These are phyloP conservation scores for Asarcornis scutulata DNA, from an alignment of 2,113 vertebrate genomes.

Conservation along the genomic window DNA sequence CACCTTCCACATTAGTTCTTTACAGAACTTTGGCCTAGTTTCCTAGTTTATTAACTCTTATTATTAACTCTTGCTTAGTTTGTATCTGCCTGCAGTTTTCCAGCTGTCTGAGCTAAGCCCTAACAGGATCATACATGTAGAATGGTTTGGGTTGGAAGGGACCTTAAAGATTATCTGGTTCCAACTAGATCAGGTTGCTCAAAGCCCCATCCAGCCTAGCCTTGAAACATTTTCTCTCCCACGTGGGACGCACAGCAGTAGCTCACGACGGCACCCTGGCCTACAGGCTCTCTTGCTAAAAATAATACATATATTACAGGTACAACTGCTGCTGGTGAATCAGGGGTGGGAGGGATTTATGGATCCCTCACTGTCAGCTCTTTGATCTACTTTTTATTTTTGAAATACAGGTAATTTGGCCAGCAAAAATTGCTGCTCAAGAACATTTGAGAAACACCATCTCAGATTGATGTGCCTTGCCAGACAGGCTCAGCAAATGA, in stretches of 20 bases:
- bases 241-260: not conserved
- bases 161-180: too few species aligned
- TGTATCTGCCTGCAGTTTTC: not conserved
- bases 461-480: accelerated
- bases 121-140: too few species aligned
- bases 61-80: not conserved
- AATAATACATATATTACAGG: not conserved
- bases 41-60: not conserved
- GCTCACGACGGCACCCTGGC: not conserved
- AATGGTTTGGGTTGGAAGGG: too few species aligned
- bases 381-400: not conserved
- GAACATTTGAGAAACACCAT: not conserved
- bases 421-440: not conserved
- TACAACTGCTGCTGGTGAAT: not conserved
- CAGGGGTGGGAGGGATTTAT: not conserved
- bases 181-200: too few species aligned
- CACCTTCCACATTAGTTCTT: not conserved
- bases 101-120: not conserved
- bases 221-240: not conserved
- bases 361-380: not conserved
- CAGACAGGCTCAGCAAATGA: not conserved
- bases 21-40: not conserved
- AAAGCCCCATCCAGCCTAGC: too few species aligned
- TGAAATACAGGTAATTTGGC: not conserved
- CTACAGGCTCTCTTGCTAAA: not conserved